These are phyloP conservation scores for Microctonus brassicae DNA, from an alignment of 2,888 invertebrate genomes.

Conservation along the genomic window DNA sequence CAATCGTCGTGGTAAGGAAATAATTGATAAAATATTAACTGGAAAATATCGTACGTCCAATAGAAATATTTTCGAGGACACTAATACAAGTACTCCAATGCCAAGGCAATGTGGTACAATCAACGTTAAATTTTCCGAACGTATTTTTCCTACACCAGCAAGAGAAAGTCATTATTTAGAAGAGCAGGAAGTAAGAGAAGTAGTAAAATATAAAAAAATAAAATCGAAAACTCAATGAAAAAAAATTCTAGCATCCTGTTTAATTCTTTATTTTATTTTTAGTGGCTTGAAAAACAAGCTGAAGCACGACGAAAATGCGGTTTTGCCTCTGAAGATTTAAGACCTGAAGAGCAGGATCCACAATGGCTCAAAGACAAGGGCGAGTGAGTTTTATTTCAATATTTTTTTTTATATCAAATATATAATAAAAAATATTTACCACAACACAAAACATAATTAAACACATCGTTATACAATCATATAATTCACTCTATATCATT, in stretches of 20 bases:
- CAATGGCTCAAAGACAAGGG: slow-evolving; percentile 87
- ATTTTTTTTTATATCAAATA: neutral
- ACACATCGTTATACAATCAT: neutral
- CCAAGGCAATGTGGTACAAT: slow-evolving; percentile 75
- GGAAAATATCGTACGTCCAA: slow-evolving; percentile 35
- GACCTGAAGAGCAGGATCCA: slow-evolving; percentile 86
- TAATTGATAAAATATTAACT: slow-evolving; percentile 8
- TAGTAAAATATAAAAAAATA: neutral
- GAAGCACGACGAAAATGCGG: slow-evolving; percentile 79
- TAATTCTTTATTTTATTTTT: slow-evolving; percentile 16
- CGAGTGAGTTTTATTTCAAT: slow-evolving; percentile 71
- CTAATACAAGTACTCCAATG: slow-evolving; percentile 71
- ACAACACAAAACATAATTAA: too few species aligned
- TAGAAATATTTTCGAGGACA: slow-evolving; percentile 55
- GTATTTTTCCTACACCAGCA: slow-evolving; percentile 86
- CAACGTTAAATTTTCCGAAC: slow-evolving; percentile 79
- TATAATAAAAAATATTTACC: too few species aligned
- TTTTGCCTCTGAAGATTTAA: slow-evolving; percentile 79
- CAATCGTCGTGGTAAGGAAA: slow-evolving; percentile 60
- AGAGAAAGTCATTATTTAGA: slow-evolving; percentile 79
- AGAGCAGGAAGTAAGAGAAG: slow-evolving; percentile 76
- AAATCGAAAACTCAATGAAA: slow-evolving; percentile 6
- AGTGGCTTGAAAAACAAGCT: slow-evolving; percentile 85
- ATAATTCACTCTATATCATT: neutral
- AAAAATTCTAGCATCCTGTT: neutral